Evolutionary conservation across 2,888 invertebrate genomes (phyloP), one percentile per base, ranked within the genome.

Genomic region (Drosophila hawaiiensis): DNA sequence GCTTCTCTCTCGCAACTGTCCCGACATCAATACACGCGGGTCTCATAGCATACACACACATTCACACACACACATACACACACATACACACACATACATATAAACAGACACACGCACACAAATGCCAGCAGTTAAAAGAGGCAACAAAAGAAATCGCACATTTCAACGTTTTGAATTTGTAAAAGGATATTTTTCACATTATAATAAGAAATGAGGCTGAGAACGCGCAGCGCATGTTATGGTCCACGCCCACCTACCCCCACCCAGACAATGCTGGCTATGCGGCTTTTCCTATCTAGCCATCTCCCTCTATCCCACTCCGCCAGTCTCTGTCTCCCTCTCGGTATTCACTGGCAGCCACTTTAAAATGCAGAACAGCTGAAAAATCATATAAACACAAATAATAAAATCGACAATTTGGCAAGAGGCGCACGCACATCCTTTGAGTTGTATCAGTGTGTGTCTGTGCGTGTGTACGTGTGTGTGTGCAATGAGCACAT

Each of bases 371-470:
- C 86, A 91, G 86, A 91, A 84, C 91, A 90, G 89, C 87, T 91
- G 85, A 86, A 83, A 86, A 88, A 89, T 85, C 91, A 88, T 90
- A 92, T 91, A 91, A 92, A 88, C 91, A 91, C 91, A 91, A 91
- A 91, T 91, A 91, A 91, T 91, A 90, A 91, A 92, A 92, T 90
- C 82, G 88, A 85, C 89, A 89, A 84, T 91, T 91, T 84, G 90
- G 91, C 89, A 88, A 88, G 78, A 90, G 89, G 78, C 88, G 68
- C 86, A 85, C 85, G 90, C 89, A 89, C 75, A 79, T 79, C 71
- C 68, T 75, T 49, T 55, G 31, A 55, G 54, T 19, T 50, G 25
- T 65, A 47, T 41, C 39, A 50, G 41, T 50, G 43, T 59, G 16
- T 25, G 43, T 28, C 43, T 58, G 52, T 50, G 56, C 41, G 39